Evolutionary conservation across 2,888 invertebrate species (phyloP), one percentile per base, ranked within the genome.

Genomic region (Xestia c-nigrum): DNA sequence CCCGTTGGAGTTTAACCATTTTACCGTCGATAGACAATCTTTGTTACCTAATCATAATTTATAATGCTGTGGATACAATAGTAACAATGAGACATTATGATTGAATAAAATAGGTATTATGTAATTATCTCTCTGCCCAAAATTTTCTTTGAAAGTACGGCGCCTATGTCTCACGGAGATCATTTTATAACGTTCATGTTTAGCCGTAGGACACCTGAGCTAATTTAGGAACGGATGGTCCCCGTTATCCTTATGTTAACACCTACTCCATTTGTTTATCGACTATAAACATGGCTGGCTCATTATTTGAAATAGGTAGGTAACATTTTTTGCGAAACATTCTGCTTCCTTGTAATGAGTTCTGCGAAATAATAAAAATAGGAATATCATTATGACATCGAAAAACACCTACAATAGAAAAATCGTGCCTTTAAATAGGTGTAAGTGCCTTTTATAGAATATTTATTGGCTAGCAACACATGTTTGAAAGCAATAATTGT

Each of bases 221-320:
- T 69, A 65, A 69, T 65, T 74, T 52, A 80, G 59, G n/a, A 66
- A 40, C 50, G 52, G 55, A 38, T 64, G 21, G 40, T 12, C 52
- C 65, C 66, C n/a, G 16, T 81, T 75, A 75, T 80, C 59, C 52
- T 75, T 31, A 64, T 69, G 14, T 31, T 16, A 40, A 80, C n/a
- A 70, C 40, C 59, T 61, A 70, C 59, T 16, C 68, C 7, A 61
- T 69, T 59, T 43, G 38, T 59, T 21, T 31, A 61, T 38, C n/a
- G 19, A 74, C 61, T 52, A 46, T 31, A 69, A 47, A 67, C 50
- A 66, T 64, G 5, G 7, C 47, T 40, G 19, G 12, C 10, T 43
- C 47, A 38, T 80, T 52, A 63, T 67, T 57, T 43, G 21, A 50
- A 80, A 74, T 50, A 43, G 38, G 55, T 43, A 64, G 24, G 47